Percentiles rank a stretch among this genome's conserved stretches.
These are phyloP conservation scores for Agonopterix alstromeriana DNA, from an alignment of 2,888 invertebrate genomes.

Conservation along the genomic window DNA sequence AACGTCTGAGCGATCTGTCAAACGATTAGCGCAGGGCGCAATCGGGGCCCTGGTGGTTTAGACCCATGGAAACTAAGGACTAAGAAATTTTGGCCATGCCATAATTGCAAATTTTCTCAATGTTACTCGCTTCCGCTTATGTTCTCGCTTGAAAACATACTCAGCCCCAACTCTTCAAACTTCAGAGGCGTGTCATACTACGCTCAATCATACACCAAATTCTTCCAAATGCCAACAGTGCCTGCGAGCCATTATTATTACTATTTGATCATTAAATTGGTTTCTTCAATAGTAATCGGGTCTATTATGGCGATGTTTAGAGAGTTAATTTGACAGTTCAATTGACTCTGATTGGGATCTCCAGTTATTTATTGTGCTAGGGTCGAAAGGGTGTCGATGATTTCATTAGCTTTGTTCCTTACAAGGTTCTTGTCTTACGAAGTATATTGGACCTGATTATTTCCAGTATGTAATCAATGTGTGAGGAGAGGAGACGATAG, in stretches of 20 bases:
- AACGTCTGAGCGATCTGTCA: too few species aligned
- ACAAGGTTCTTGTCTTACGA: too few species aligned
- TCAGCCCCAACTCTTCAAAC: too few species aligned
- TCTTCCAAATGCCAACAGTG: slow-evolving; percentile 7
- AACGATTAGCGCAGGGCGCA: too few species aligned
- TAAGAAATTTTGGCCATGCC: too few species aligned
- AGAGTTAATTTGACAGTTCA: slow-evolving; percentile 12
- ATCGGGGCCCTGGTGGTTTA: too few species aligned
- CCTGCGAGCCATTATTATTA: slow-evolving; percentile 9
- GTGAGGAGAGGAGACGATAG: too few species aligned
- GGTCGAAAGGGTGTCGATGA: too few species aligned
- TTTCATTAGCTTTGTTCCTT: too few species aligned
- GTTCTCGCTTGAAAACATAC: neutral
- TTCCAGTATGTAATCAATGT: too few species aligned
- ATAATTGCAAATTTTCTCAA: neutral
- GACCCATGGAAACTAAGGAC: too few species aligned
- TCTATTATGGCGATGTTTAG: slow-evolving; percentile 5
- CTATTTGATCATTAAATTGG: slow-evolving; percentile 1
- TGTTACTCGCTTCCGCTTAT: neutral
- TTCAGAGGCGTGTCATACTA: neutral
- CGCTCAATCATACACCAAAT: neutral
- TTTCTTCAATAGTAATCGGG: neutral
- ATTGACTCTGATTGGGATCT: slow-evolving; percentile 5
- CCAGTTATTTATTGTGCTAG: neutral
- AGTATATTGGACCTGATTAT: too few species aligned